Evolutionary conservation across 1,140 invertebrate genomes (phyloP).

Genomic region (Bombus sylvicola): DNA sequence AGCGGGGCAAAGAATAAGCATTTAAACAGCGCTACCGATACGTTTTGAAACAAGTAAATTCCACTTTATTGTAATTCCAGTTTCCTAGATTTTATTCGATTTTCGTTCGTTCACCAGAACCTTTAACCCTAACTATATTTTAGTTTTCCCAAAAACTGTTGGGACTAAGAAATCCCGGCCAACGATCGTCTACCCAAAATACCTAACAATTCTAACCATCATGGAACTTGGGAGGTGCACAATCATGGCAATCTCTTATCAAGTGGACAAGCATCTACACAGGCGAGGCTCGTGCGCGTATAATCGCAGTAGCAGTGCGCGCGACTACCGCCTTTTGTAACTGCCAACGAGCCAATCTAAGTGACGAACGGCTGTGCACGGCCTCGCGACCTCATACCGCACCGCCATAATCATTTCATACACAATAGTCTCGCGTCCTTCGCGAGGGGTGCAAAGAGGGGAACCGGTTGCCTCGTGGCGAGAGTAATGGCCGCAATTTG

Average conservation of each 20-base stretch:
- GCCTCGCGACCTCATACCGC: conserved; percentile 76
- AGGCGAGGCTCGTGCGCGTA: conserved; percentile 6
- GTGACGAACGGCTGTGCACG: conserved; percentile 76
- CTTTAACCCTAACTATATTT: neutral
- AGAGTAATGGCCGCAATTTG: conserved; percentile 80
- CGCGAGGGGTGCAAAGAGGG: conserved; percentile 49
- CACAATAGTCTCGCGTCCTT: conserved; percentile 75
- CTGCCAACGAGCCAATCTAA: conserved; percentile 79
- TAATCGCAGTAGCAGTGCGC: conserved; percentile 47
- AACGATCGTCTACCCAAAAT: neutral
- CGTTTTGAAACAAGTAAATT: neutral
- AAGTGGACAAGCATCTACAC: too few relatives aligned
- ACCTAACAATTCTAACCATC: neutral
- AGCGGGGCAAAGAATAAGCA: neutral
- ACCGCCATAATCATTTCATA: conserved; percentile 79
- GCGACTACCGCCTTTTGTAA: conserved; percentile 71
- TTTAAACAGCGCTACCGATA: neutral
- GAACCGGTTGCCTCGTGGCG: conserved; percentile 55
- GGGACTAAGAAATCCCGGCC: too few relatives aligned
- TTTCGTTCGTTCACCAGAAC: neutral
- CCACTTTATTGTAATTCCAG: neutral
- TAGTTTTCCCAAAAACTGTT: too few relatives aligned
- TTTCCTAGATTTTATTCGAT: neutral
- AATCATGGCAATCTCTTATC: too few relatives aligned
- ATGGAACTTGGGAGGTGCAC: too few relatives aligned